Evolutionary conservation across 2,113 vertebrate genomes (phyloP).

Genomic region (Phalacrocorax carbo): DNA sequence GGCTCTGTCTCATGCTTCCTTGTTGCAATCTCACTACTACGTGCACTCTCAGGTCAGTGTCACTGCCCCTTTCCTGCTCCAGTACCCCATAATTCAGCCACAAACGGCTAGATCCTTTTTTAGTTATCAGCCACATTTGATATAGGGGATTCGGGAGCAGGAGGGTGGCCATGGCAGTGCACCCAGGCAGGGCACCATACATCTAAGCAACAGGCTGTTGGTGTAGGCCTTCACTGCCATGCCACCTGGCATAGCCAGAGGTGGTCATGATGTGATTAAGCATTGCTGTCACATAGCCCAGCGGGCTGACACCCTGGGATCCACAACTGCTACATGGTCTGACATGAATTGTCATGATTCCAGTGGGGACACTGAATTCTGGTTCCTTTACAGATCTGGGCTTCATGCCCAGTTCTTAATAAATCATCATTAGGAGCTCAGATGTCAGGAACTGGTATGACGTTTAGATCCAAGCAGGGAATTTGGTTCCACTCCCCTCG

Average conservation of each 20-base stretch:
- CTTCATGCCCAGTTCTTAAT: conserved; percentile 2
- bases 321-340: not conserved
- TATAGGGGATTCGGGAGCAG: not conserved
- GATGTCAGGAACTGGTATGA: not conserved
- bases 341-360: not conserved
- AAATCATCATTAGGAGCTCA: conserved; percentile 39
- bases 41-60: not conserved
- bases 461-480: not conserved
- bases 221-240: not conserved
- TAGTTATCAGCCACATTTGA: not conserved
- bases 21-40: not conserved
- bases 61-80: not conserved
- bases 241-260: not conserved
- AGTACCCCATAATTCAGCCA: not conserved
- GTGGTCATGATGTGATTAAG: not conserved
- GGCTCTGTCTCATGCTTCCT: not conserved
- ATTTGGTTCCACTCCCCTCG: not conserved
- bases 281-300: not conserved
- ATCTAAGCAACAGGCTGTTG: rapidly evolving
- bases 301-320: not conserved
- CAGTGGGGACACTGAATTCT: not conserved
- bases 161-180: not conserved
- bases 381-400: conserved; percentile 10
- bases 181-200: not conserved
- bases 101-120: not conserved